These are phyloP conservation scores for Vannuccia rotundouncinata DNA, from an alignment of 2,888 invertebrate species.

Conservation along the genomic window DNA sequence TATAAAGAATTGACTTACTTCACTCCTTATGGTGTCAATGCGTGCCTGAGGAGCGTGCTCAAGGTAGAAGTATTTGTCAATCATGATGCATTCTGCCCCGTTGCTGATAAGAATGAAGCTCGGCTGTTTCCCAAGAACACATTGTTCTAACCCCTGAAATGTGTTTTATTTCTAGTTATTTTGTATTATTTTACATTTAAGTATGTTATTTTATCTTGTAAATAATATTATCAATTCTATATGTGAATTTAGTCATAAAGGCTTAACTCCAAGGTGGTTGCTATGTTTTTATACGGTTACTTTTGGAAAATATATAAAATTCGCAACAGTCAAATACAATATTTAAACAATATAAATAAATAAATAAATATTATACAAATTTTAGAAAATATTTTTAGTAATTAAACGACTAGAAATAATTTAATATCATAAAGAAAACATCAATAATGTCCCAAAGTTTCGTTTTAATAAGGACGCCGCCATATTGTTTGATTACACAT, in stretches of 20 bases:
- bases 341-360: not conserved
- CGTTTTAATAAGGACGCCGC: too few relatives aligned
- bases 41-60: conserved; percentile 1
- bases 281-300: too few relatives aligned
- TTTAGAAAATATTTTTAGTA: not conserved
- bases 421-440: too few relatives aligned
- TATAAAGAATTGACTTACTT: too few relatives aligned
- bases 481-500: too few relatives aligned
- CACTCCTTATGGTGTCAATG: not conserved
- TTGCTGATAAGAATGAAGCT: conserved; percentile 37
- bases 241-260: too few relatives aligned
- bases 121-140: conserved; percentile 28
- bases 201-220: too few relatives aligned
- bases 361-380: not conserved
- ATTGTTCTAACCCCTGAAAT: conserved; percentile 29
- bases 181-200: not conserved
- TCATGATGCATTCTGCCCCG: conserved; percentile 38
- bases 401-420: too few relatives aligned
- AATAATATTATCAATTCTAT: too few relatives aligned
- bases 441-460: too few relatives aligned
- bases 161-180: not conserved
- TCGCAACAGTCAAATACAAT: not conserved
- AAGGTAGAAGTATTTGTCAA: conserved; percentile 37
- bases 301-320: too few relatives aligned
- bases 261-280: too few relatives aligned